A percentile compares a stretch with the other conserved stretches of the same genome.
phyloP scores from a whole-genome alignment of 2,888 invertebrate genomes.

The Euzophera pinguis region DNA sequence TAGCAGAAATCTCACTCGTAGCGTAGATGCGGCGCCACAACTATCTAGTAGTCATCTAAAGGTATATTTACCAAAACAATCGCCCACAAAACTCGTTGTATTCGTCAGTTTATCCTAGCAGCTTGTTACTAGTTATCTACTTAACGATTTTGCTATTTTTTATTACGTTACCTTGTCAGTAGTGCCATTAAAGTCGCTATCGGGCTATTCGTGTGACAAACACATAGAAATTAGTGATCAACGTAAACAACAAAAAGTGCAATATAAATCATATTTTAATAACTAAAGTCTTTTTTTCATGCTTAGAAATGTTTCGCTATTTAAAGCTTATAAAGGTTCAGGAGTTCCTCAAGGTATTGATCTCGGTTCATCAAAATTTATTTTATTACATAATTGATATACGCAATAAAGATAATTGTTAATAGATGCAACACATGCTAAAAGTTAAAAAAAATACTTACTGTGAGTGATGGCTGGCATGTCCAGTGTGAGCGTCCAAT shows the following conservation, averaged over 20 bases:
- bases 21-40: neutral
- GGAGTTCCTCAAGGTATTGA: constrained; percentile 9
- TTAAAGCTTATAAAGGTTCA: constrained; percentile 17
- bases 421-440: constrained; percentile 42
- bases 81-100: neutral
- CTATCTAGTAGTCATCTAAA: neutral
- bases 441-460: constrained; percentile 77
- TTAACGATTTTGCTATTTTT: constrained; percentile 44
- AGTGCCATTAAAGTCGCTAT: constrained; percentile 97
- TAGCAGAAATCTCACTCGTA: neutral
- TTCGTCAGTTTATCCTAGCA: constrained; percentile 1
- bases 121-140: constrained; percentile 32
- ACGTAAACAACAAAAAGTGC: constrained; percentile 44
- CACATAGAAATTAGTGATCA: constrained; percentile 75
- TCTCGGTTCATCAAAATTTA: constrained; percentile 7
- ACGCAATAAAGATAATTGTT: constrained; percentile 11
- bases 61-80: neutral
- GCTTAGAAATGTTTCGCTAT: constrained; percentile 23
- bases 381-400: neutral
- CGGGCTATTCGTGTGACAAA: constrained; percentile 92
- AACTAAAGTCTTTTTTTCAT: constrained; percentile 24
- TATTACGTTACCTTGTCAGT: constrained; percentile 91
- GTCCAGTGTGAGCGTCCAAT: constrained; percentile 84
- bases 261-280: constrained; percentile 24
- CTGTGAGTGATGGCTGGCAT: constrained; percentile 87